Evolutionary conservation across 1,140 invertebrate species (phyloP).

Genomic region (Monomorium pharaonis): DNA sequence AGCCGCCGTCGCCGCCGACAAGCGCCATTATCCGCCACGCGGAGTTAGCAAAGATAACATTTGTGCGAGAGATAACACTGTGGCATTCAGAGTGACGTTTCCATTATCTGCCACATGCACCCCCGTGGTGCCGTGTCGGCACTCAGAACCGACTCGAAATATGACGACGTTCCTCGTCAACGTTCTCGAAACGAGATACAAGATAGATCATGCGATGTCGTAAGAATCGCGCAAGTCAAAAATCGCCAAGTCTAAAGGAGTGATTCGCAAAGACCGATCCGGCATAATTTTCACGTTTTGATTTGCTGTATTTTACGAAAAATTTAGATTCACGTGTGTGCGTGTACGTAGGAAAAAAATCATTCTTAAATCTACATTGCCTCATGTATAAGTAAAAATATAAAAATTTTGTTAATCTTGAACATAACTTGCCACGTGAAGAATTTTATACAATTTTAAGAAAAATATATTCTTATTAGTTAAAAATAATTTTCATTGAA

Average conservation of each 20-base stretch:
- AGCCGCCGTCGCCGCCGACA: not conserved
- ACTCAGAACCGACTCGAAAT: slow-evolving; percentile 9
- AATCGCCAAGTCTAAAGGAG: not conserved
- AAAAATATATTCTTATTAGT: too few relatives aligned
- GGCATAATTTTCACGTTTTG: not conserved
- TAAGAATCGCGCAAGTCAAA: slow-evolving; percentile 6
- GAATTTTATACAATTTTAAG: too few relatives aligned
- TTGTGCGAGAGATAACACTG: slow-evolving; percentile 33
- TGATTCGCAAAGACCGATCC: not conserved
- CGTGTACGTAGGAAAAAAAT: too few relatives aligned
- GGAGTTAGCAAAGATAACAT: slow-evolving; percentile 38
- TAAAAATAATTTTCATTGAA: too few relatives aligned
- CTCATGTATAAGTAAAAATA: too few relatives aligned
- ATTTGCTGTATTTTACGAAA: not conserved
- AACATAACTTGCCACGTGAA: too few relatives aligned
- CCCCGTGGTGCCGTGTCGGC: slow-evolving; percentile 13
- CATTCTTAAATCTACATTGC: too few relatives aligned
- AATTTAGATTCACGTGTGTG: not conserved
- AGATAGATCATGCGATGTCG: not conserved
- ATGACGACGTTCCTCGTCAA: slow-evolving; percentile 19
- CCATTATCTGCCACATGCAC: slow-evolving; percentile 47
- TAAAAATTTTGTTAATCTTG: too few relatives aligned
- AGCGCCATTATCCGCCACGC: slow-evolving; percentile 1
- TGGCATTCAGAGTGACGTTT: slow-evolving; percentile 44
- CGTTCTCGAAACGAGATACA: not conserved